Evolutionary conservation across 1,140 invertebrate species (phyloP).

Genomic region (Helicoverpa armigera): DNA sequence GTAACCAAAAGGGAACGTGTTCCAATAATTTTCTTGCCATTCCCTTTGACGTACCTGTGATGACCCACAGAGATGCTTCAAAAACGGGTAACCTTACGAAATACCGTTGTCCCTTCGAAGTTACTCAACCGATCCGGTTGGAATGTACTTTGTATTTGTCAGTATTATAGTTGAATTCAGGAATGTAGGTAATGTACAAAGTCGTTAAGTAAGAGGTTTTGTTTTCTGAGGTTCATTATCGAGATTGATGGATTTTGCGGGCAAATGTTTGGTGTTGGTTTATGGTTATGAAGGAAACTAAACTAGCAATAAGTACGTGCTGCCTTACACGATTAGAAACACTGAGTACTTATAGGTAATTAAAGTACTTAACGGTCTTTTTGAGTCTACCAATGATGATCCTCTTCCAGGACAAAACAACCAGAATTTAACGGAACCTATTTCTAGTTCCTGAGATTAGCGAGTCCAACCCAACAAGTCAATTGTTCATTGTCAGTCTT

Average conservation of each 20-base stretch:
- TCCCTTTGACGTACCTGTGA: constrained; percentile 28
- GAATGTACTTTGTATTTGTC: constrained; percentile 5
- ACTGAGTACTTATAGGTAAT: too few species aligned
- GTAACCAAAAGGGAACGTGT: not conserved
- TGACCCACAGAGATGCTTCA: not conserved
- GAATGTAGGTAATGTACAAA: constrained; percentile 3
- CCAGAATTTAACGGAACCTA: too few species aligned
- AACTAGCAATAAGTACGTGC: not conserved
- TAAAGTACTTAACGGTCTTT: too few species aligned
- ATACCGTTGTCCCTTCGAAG: constrained; percentile 14
- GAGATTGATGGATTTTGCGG: not conserved
- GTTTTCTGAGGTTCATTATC: not conserved
- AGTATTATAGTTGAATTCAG: constrained; percentile 4
- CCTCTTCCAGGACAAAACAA: too few species aligned
- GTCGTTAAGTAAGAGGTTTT: constrained; percentile 13
- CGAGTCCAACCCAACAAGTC: too few species aligned
- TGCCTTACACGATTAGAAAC: too few species aligned
- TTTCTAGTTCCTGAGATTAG: too few species aligned
- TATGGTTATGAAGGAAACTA: not conserved
- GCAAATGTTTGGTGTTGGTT: not conserved
- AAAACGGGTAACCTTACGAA: constrained; percentile 22
- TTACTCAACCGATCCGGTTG: constrained; percentile 12
- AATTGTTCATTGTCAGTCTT: too few species aligned
- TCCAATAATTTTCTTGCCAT: constrained; percentile 8
- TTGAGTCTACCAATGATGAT: too few species aligned